Evolutionary conservation across 2,888 invertebrate species (phyloP), one percentile per base, ranked within the genome.

Genomic region (Hemaris fuciformis): DNA sequence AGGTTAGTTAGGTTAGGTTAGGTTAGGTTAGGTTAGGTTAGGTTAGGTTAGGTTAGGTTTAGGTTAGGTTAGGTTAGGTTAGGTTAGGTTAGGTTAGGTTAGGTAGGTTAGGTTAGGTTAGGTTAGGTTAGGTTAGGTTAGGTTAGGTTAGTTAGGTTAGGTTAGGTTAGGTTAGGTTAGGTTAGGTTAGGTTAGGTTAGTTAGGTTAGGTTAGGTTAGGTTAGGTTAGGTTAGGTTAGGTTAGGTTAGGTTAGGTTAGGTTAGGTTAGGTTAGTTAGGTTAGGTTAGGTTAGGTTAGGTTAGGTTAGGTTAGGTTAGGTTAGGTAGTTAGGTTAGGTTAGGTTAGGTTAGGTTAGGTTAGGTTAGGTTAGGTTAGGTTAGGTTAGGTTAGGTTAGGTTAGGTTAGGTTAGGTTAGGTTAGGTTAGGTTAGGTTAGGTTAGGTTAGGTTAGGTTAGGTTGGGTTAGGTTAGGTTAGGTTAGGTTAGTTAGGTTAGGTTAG

Each of bases 291-390:
- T 65, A 61, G 63, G 61, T 62, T 42, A 42, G 58, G 42, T 42
- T 42, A 42, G 42, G 62, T 64, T 62, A 62, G 65, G 63, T 63
- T 63, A 63, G 63, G 63, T 65, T 65, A 65, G 65, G n/a, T n/a
- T n/a, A n/a, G n/a, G n/a, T n/a, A n/a, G n/a, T n/a, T n/a, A n/a
- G 65, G 63, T 65, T 65, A 65, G 65, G 65, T 65, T 65, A 65
- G 65, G 65, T 63, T 65, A 65, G 65, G 65, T 65, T 63, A 63
- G 65, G 63, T 65, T 65, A 65, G 65, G 65, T 65, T 65, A 65
- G 65, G 65, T 56, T 59, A 61, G 34, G 66, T 64, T 45, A 66
- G 65, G 42, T 42, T 42, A 42, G 42, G 42, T 18, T 42, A 42
- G 42, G 42, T 42, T 42, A 42, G 42, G 42, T 18, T 42, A 42